These are phyloP conservation scores for Enteromius unitaeniatus DNA, from an alignment of 2,797 vertebrate genomes.

Conservation along the genomic window DNA sequence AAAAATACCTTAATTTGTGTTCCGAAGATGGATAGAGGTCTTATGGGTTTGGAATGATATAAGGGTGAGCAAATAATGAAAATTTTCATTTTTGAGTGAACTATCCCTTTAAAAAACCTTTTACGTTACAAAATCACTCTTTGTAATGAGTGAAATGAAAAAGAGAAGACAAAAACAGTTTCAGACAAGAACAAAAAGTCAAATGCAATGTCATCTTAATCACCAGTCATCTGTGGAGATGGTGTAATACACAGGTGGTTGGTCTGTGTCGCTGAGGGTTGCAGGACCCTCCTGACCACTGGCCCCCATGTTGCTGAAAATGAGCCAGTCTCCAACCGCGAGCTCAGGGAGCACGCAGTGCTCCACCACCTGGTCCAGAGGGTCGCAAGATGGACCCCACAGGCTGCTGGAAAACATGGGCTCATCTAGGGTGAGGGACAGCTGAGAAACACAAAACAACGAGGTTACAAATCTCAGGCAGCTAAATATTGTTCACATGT, in stretches of 20 bases:
- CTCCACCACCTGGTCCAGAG: conserved; percentile 95
- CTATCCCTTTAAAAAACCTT: neutral
- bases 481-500: neutral
- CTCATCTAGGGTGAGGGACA: conserved; percentile 75
- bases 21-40: neutral
- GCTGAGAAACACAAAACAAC: conserved; percentile 59
- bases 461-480: neutral
- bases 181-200: neutral
- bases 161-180: neutral
- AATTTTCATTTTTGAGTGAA: neutral
- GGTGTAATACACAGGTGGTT: conserved; percentile 91
- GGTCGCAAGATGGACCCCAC: conserved; percentile 95
- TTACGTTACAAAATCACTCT: neutral
- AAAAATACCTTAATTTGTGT: neutral
- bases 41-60: neutral
- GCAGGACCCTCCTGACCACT: conserved; percentile 83
- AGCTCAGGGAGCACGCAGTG: conserved; percentile 94
- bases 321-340: conserved; percentile 94
- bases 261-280: conserved; percentile 81
- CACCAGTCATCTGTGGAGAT: conserved; percentile 94
- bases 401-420: conserved; percentile 93
- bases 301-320: conserved; percentile 95
- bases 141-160: neutral
- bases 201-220: conserved; percentile 50
- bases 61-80: neutral